Evolutionary conservation across 2,888 invertebrate genomes (phyloP), one percentile per base, ranked within the genome.

Genomic region (Stictocephala bisonia): DNA sequence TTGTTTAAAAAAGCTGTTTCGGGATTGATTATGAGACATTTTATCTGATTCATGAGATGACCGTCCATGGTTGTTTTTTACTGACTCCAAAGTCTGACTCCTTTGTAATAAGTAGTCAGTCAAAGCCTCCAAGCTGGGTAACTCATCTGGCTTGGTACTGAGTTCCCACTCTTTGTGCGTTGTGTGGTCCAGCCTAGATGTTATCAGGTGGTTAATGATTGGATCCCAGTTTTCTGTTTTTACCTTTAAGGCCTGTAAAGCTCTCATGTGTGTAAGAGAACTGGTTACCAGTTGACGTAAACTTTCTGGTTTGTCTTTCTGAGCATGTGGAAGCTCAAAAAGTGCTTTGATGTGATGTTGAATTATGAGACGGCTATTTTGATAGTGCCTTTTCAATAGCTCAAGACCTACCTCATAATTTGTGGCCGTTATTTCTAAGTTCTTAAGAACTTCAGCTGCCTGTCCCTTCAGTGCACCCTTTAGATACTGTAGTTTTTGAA

Each of bases 381-480:
- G 31, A 41, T 35, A 66, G 9, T 20, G 35, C 3, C 40, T 35
- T 7, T 35, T 41, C 11, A 41, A 41, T 11, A 66, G 41, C 11
- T 66, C 40, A 22, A n/a, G 11, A n/a, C 2, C 66, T n/a, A 66
- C 24, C 13, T 40, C 15, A 22, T 66, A 66, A 22, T 66, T 66
- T 22, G 13, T 24, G 7, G 66, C 15, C 4, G 41, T 35, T 18
- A 31, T 41, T 66, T 66, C 66, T 18, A 66, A 66, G 1, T n/a
- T 6, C 22, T 66, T 6, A 7, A 66, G n/a, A 13, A 66, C 41
- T 20, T 41, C 41, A 41, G 41, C n/a, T 9, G 66, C 66, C 18
- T 66, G 18, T 11, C 66, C 66, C 41, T 66, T 66, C 13, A 66
- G 35, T 20, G 66, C 15, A 22, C 20, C 41, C 41, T 66, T 66